A percentile compares a stretch with the other conserved stretches of the same genome.
phyloP scores from a whole-genome alignment of 1,140 invertebrate species.

The Saxidomus purpurata region DNA sequence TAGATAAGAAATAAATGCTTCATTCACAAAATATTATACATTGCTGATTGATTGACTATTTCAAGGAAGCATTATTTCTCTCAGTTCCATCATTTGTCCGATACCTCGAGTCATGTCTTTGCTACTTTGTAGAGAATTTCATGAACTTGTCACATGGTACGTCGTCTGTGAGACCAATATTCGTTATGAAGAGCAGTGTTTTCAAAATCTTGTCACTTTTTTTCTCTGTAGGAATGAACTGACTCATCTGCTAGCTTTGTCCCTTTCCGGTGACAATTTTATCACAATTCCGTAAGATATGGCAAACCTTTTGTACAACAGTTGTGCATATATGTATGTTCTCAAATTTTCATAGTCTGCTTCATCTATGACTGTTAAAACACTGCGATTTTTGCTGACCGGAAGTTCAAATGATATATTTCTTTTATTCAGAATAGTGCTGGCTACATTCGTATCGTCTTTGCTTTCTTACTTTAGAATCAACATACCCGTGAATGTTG shows the following conservation, averaged over 20 bases:
- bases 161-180: slow-evolving; percentile 80
- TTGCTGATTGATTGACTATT: slow-evolving; percentile 30
- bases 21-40: neutral
- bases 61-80: slow-evolving; percentile 58
- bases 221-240: slow-evolving; percentile 78
- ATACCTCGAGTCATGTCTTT: slow-evolving; percentile 54
- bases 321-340: slow-evolving; percentile 75
- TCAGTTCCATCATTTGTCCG: slow-evolving; percentile 75
- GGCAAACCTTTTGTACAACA: slow-evolving; percentile 78
- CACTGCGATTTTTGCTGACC: slow-evolving; percentile 46
- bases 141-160: slow-evolving; percentile 75
- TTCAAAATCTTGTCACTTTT: slow-evolving; percentile 72
- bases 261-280: slow-evolving; percentile 80
- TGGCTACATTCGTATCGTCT: slow-evolving; percentile 74
- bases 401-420: slow-evolving; percentile 82
- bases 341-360: slow-evolving; percentile 68
- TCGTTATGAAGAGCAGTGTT: slow-evolving; percentile 80
- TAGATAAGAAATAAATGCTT: too few species aligned
- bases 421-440: slow-evolving; percentile 78
- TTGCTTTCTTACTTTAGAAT: slow-evolving; percentile 64
- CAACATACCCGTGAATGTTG: slow-evolving; percentile 83
- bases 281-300: slow-evolving; percentile 76
- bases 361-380: slow-evolving; percentile 63
- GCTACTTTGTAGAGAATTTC: slow-evolving; percentile 73
- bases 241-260: slow-evolving; percentile 78